Evolutionary conservation across 2,888 invertebrate species (phyloP).

Genomic region (Lordiphosa andalusiaca): DNA sequence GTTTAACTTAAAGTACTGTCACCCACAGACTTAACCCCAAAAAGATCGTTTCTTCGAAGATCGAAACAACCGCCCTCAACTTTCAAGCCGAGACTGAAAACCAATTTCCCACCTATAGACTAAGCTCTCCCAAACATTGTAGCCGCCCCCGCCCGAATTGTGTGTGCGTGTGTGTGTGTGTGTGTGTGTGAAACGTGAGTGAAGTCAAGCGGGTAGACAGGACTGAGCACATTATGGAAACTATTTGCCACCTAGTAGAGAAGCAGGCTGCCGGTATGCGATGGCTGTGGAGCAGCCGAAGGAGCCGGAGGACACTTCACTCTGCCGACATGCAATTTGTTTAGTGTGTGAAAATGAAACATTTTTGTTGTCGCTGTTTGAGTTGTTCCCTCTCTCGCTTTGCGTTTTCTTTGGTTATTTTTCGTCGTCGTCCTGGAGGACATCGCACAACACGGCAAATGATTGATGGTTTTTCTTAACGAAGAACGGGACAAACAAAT

Average conservation of each 20-base stretch:
- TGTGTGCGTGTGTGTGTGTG: neutral
- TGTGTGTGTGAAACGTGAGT: slow-evolving; percentile 19
- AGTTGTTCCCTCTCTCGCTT: neutral
- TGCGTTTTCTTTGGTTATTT: slow-evolving; percentile 20
- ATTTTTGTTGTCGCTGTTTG: slow-evolving; percentile 50
- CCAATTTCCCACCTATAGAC: too few species aligned
- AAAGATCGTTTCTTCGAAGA: too few species aligned
- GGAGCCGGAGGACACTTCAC: slow-evolving; percentile 35
- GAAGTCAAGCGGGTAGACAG: slow-evolving; percentile 5
- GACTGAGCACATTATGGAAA: slow-evolving; percentile 27
- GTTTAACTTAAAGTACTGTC: too few species aligned
- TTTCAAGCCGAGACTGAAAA: too few species aligned
- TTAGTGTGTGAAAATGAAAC: slow-evolving; percentile 72
- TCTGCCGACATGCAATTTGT: slow-evolving; percentile 64
- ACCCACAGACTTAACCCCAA: too few species aligned
- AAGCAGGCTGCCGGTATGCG: slow-evolving; percentile 16
- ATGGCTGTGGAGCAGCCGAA: slow-evolving; percentile 1
- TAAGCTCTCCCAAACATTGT: too few species aligned
- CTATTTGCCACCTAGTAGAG: slow-evolving; percentile 38
- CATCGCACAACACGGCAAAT: slow-evolving; percentile 69
- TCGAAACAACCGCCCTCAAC: too few species aligned
- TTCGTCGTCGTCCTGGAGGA: slow-evolving; percentile 38
- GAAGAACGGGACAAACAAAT: slow-evolving; percentile 68
- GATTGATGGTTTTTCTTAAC: slow-evolving; percentile 71
- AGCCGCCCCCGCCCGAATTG: neutral